These are phyloP conservation scores for Aleiodes testaceus DNA, from an alignment of 2,888 invertebrate genomes.

Conservation along the genomic window DNA sequence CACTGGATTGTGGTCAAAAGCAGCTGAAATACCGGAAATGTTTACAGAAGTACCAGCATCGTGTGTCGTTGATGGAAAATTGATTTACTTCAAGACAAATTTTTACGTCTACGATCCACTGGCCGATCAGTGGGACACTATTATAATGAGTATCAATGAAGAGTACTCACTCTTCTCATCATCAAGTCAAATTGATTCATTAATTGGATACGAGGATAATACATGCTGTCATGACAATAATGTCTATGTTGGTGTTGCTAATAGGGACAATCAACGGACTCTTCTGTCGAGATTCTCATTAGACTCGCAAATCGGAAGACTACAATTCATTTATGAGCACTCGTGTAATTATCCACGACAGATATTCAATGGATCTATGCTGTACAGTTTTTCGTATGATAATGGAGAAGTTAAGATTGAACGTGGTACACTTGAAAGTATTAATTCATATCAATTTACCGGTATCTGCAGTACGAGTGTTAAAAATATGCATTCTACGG, in stretches of 20 bases:
- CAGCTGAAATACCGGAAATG: slow-evolving; percentile 53
- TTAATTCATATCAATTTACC: slow-evolving; percentile 38
- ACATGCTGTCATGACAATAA: slow-evolving; percentile 31
- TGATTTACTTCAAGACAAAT: slow-evolving; percentile 55
- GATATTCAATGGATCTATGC: slow-evolving; percentile 47
- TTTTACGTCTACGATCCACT: slow-evolving; percentile 56
- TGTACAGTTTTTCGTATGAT: slow-evolving; percentile 48
- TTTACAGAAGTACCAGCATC: slow-evolving; percentile 60
- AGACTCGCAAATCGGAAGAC: not conserved
- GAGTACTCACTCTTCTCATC: not conserved
- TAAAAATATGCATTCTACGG: slow-evolving; percentile 35
- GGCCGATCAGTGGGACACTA: slow-evolving; percentile 53
- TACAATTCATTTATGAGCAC: slow-evolving; percentile 19
- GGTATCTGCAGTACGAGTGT: slow-evolving; percentile 40
- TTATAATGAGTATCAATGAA: slow-evolving; percentile 22
- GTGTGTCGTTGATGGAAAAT: slow-evolving; percentile 54
- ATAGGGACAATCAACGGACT: slow-evolving; percentile 22
- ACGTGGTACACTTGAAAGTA: slow-evolving; percentile 41
- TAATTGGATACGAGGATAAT: slow-evolving; percentile 36
- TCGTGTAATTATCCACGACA: slow-evolving; percentile 40
- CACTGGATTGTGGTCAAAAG: slow-evolving; percentile 56
- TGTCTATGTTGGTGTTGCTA: slow-evolving; percentile 37
- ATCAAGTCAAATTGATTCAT: slow-evolving; percentile 32
- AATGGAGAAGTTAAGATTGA: slow-evolving; percentile 46
- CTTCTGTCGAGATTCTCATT: slow-evolving; percentile 31